Evolutionary conservation across 2,888 invertebrate genomes (phyloP).

Genomic region (Orchesella flavescens): DNA sequence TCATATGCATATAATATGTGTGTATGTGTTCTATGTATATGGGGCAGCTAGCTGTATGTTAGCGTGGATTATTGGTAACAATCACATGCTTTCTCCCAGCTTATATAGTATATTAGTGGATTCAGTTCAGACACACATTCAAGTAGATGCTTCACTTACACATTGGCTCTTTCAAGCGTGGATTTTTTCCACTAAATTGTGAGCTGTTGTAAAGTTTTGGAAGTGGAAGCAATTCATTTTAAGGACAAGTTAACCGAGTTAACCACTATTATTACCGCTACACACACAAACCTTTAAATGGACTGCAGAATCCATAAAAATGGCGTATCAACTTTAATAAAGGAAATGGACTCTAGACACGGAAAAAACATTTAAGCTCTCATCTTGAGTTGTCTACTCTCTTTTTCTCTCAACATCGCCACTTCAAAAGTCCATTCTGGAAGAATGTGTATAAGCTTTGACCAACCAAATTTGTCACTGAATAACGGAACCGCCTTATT

Average conservation of each 20-base stretch:
- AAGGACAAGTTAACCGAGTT: neutral
- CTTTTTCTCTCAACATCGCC: neutral
- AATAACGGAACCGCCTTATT: constrained; percentile 8
- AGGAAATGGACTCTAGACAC: constrained; percentile 2
- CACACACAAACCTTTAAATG: neutral
- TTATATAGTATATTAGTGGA: neutral
- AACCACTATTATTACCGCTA: constrained; percentile 6
- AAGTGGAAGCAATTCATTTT: too few relatives aligned
- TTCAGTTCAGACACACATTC: neutral
- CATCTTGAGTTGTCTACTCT: neutral
- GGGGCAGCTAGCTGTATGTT: neutral
- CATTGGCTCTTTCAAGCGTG: neutral
- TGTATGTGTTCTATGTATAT: neutral
- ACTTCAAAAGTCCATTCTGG: neutral
- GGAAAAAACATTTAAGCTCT: neutral
- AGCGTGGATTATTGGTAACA: neutral
- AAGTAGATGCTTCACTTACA: neutral
- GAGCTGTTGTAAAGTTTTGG: neutral
- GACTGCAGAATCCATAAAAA: neutral
- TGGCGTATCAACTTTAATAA: constrained; percentile 3
- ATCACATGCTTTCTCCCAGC: neutral
- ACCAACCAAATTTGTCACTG: constrained; percentile 16
- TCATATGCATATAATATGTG: neutral
- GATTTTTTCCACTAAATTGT: neutral
- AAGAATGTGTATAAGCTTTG: constrained; percentile 3